Percentiles rank a stretch among this genome's conserved stretches.
These are phyloP conservation scores for Sphenodon punctatus DNA, from an alignment of 2,797 vertebrate genomes.

Conservation along the genomic window DNA sequence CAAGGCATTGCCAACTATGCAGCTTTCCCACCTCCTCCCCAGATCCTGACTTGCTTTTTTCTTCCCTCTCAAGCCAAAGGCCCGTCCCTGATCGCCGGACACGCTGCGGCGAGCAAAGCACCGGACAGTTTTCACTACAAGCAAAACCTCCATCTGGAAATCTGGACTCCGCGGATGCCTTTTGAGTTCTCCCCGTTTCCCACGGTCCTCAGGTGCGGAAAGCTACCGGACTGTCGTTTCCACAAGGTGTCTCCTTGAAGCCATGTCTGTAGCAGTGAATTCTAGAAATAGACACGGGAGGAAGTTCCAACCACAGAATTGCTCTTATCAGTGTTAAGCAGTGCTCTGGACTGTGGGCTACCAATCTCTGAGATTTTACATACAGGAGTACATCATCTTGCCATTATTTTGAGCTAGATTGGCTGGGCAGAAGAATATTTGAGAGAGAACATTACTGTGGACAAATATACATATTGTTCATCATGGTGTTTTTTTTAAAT, in stretches of 20 bases:
- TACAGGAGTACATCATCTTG: constrained; percentile 75
- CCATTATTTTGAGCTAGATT: constrained; percentile 76
- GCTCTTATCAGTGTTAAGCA: constrained; percentile 78
- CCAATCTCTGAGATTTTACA: constrained; percentile 85
- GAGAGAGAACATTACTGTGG: constrained; percentile 71
- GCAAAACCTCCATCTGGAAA: constrained; percentile 79
- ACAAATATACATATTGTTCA: too few species aligned
- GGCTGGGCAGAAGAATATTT: constrained; percentile 76
- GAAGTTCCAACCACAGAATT: constrained; percentile 71
- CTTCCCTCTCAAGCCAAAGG: constrained; percentile 87
- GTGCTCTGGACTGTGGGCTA: constrained; percentile 82
- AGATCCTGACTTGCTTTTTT: constrained; percentile 16
- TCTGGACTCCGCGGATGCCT: constrained; percentile 93
- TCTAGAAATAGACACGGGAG: constrained; percentile 73
- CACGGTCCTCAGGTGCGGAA: constrained; percentile 96
- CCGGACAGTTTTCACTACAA: constrained; percentile 82
- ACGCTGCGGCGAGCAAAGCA: constrained; percentile 78
- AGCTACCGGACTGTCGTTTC: constrained; percentile 87
- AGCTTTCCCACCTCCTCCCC: not conserved
- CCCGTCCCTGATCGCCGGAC: constrained; percentile 91
- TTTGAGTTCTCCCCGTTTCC: constrained; percentile 92
- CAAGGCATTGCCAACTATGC: not conserved
- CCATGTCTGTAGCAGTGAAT: constrained; percentile 84
- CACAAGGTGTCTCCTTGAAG: constrained; percentile 87
- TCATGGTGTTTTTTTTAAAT: constrained; percentile 67